Evolutionary conservation across 2,888 invertebrate species (phyloP), one percentile per base, ranked within the genome.

Genomic region (Aethes cnicana): DNA sequence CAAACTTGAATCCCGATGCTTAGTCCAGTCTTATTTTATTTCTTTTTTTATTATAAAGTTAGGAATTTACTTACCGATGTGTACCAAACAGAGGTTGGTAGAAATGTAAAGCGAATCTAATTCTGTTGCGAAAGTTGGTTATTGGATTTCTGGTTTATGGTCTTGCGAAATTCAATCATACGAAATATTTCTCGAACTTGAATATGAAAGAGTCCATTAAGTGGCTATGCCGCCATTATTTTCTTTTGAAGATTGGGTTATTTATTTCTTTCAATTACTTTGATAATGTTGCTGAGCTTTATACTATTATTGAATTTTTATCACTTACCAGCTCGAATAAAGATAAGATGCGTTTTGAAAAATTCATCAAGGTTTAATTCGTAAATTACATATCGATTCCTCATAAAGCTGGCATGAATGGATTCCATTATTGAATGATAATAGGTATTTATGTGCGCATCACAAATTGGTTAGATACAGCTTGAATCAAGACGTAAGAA

Each of bases 111-210:
- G 58, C 63, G 73, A 84, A 81, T 78, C 76, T 72, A 82, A 81
- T 77, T 66, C 63, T 55, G 74, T 84, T 86, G 78, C 77, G 68
- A 70, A 84, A 87, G 72, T 75, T 76, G 47, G 56, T 82, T 84
- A 82, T 84, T 75, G 72, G 63, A 74, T 79, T 78, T 72, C 58
- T 55, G 59, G 78, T 81, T 81, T 80, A 81, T 73, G 72, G 59
- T 65, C 69, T 84, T 79, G 77, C 63, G 76, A 76, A 81, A 84
- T 77, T 55, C 39, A 35, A 50, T 50, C 36, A 14, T n/a, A 7
- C 17, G 18, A 52, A 39, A 14, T 46, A 25, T 39, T 33, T 42
- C 39, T 52, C 26, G 32, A 11, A 20, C 11, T 16, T 14, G 7
- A 42, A 28, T 26, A 37, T 39, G 20, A 11, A 39, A 39, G 46